These are phyloP conservation scores for Leucozona laternaria DNA, from an alignment of 2,888 invertebrate species.

Conservation along the genomic window DNA sequence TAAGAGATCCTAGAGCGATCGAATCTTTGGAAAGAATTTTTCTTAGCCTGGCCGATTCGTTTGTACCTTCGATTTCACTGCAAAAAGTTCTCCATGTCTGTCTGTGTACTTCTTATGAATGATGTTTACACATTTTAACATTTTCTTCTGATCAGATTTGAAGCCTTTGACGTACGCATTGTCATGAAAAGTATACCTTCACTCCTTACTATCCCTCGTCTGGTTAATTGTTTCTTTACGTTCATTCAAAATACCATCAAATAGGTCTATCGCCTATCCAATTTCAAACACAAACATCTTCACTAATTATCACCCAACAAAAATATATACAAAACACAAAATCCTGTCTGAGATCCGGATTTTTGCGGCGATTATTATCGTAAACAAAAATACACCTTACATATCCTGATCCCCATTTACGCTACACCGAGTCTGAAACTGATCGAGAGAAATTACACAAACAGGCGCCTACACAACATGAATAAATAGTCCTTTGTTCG, in stretches of 20 bases:
- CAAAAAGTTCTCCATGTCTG: no score
- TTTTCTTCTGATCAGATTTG: no score
- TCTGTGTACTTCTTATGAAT: no score
- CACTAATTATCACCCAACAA: conserved; percentile 47
- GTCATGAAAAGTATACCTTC: no score
- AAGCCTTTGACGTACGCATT: no score
- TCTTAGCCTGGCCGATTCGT: no score
- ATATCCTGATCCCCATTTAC: conserved; percentile 42
- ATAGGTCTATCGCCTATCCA: conserved; percentile 23
- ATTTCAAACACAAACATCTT: conserved; percentile 60
- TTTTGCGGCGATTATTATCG: conserved; percentile 70
- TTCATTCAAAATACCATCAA: background rate
- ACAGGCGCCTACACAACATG: conserved; percentile 57
- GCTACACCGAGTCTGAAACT: background rate
- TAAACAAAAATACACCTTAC: conserved; percentile 74
- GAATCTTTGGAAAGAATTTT: no score
- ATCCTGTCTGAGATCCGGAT: conserved; percentile 61
- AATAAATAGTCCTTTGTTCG: conserved; percentile 37
- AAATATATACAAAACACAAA: conserved; percentile 16
- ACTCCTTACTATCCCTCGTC: background rate
- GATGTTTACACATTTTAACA: no score
- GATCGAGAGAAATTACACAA: conserved; percentile 35
- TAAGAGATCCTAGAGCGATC: no score
- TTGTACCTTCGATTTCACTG: no score
- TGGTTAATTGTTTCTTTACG: background rate